Percentiles rank a stretch among this genome's conserved stretches.
These are phyloP conservation scores for Liparis tanakae DNA, from an alignment of 2,797 vertebrate genomes.

Conservation along the genomic window DNA sequence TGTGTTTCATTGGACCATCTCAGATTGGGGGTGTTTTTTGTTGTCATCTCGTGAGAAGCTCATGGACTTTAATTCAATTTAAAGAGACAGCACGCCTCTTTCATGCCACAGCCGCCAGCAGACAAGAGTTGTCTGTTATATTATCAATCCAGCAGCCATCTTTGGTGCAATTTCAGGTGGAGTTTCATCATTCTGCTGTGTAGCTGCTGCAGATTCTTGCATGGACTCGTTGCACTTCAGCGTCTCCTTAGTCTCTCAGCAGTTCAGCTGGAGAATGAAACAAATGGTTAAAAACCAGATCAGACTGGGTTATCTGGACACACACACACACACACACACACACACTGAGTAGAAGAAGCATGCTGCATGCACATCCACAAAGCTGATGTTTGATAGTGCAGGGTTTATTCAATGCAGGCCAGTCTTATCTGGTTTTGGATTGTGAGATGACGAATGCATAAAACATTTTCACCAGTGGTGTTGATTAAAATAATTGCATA, in stretches of 20 bases:
- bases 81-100: slow-evolving; percentile 57
- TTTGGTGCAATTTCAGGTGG: slow-evolving; percentile 72
- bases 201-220: slow-evolving; percentile 20
- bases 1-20: background rate
- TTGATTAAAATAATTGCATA: slow-evolving; percentile 2
- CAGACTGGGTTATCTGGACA: slow-evolving; percentile 51
- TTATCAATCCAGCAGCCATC: slow-evolving; percentile 71
- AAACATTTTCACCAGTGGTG: fast-evolving
- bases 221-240: background rate
- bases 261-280: slow-evolving; percentile 12
- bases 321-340: slow-evolving; percentile 5
- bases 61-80: slow-evolving; percentile 72
- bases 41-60: slow-evolving; percentile 61
- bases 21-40: slow-evolving; percentile 23
- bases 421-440: slow-evolving; percentile 20
- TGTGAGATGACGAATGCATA: slow-evolving; percentile 14
- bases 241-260: slow-evolving; percentile 2
- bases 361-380: slow-evolving; percentile 29
- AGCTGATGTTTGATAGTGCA: slow-evolving; percentile 19
- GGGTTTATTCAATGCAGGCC: slow-evolving; percentile 7
- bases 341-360: slow-evolving; percentile 18
- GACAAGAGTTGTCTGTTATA: slow-evolving; percentile 35
- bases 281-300: slow-evolving; percentile 62
- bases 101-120: slow-evolving; percentile 2
- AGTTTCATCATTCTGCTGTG: slow-evolving; percentile 61